Percentiles rank a stretch among this genome's conserved stretches.
phyloP scores from a whole-genome alignment of 2,113 vertebrate genomes.

The Hippocampus zosterae region DNA sequence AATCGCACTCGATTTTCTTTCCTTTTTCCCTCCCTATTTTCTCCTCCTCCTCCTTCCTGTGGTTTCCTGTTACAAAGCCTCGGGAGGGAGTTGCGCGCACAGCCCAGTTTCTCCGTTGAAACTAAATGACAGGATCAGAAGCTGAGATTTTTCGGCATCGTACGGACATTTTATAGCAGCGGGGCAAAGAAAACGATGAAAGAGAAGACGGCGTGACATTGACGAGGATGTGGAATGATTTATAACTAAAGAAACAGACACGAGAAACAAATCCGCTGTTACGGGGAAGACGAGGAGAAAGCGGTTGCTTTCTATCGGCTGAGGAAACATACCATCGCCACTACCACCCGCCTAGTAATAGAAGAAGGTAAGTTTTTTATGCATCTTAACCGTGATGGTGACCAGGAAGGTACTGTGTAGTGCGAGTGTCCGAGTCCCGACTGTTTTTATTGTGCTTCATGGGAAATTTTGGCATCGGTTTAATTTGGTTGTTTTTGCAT shows the following conservation, averaged over 20 bases:
- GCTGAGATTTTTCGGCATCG: conserved; percentile 44
- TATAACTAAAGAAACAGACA: conserved; percentile 31
- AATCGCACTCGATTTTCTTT: conserved; percentile 36
- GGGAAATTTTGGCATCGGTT: not conserved
- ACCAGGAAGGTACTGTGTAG: not conserved
- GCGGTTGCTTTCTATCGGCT: conserved; percentile 36
- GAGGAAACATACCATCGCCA: conserved; percentile 13
- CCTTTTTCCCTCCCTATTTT: conserved; percentile 4
- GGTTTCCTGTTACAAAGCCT: conserved; percentile 71
- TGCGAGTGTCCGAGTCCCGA: conserved; percentile 39
- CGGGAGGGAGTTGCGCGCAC: conserved; percentile 63
- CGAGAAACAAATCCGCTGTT: conserved; percentile 34
- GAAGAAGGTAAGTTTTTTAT: conserved; percentile 58
- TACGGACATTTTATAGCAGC: conserved; percentile 24
- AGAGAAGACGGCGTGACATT: conserved; percentile 18
- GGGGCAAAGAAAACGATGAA: not conserved
- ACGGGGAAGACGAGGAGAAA: conserved; percentile 28
- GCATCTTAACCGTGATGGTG: not conserved
- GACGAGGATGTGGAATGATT: conserved; percentile 63
- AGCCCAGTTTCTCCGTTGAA: conserved; percentile 66
- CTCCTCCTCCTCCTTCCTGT: conserved; percentile 42
- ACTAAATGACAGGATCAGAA: conserved; percentile 71
- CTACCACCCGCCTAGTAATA: no score
- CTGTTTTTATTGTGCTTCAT: conserved; percentile 60
- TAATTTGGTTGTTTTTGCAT: not conserved